Evolutionary conservation across 2,888 invertebrate genomes (phyloP).

Genomic region (Drosophila kuntzei): DNA sequence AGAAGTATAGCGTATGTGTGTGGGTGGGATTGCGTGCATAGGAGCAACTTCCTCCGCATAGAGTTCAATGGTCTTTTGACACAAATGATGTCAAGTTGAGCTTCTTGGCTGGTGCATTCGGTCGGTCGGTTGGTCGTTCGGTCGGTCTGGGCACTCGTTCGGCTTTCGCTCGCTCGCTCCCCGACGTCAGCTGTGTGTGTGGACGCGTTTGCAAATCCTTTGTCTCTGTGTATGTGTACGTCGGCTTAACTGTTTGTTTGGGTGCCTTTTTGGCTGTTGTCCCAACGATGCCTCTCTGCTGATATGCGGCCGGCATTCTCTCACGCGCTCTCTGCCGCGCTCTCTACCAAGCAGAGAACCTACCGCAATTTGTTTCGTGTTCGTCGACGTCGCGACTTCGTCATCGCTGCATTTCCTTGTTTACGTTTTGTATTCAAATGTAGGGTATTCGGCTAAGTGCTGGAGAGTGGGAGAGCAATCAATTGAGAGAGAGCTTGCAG

Average conservation of each 20-base stretch:
- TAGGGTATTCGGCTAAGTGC: slow-evolving; percentile 73
- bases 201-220: slow-evolving; percentile 27
- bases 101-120: slow-evolving; percentile 53
- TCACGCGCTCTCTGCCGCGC: slow-evolving; percentile 14
- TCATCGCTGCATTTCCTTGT: slow-evolving; percentile 77
- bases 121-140: slow-evolving; percentile 30
- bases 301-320: slow-evolving; percentile 58
- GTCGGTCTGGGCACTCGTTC: slow-evolving; percentile 16
- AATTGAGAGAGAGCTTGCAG: slow-evolving; percentile 38
- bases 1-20: neutral
- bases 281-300: slow-evolving; percentile 28
- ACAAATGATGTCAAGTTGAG: slow-evolving; percentile 85
- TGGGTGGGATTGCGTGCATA: slow-evolving; percentile 8
- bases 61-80: slow-evolving; percentile 85
- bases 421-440: slow-evolving; percentile 70
- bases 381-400: slow-evolving; percentile 36
- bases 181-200: slow-evolving; percentile 48
- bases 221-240: slow-evolving; percentile 26
- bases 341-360: slow-evolving; percentile 58
- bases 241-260: slow-evolving; percentile 76
- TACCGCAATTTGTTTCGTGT: slow-evolving; percentile 75
- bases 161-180: slow-evolving; percentile 26
- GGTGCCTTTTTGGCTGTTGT: slow-evolving; percentile 64
- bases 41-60: slow-evolving; percentile 58
- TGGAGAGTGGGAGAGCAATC: slow-evolving; percentile 26